Conservation (phyloP, 2,797 vertebrate species). For the Alca torda region DNA sequence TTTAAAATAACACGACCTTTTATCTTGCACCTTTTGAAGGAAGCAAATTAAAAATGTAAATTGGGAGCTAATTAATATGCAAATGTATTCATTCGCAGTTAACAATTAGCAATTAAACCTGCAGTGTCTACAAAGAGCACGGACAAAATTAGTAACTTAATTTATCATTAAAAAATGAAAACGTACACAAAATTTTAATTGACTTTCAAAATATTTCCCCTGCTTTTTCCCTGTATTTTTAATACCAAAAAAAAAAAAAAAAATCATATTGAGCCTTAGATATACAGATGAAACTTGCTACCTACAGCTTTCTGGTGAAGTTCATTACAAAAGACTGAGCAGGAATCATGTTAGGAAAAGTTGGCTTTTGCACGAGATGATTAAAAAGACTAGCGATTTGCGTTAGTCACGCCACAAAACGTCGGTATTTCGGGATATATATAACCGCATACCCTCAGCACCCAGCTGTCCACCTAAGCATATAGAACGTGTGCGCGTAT, state of each 20-base stretch:
- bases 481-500: background rate
- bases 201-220: constrained; percentile 89
- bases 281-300: constrained; percentile 70
- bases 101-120: constrained; percentile 99
- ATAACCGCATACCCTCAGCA: background rate
- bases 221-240: constrained; percentile 80
- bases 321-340: constrained; percentile 69
- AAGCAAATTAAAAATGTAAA: constrained; percentile 99
- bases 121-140: constrained; percentile 99
- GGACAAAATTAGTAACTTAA: constrained; percentile 99
- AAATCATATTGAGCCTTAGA: constrained; percentile 68
- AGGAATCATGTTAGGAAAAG: constrained; percentile 72
- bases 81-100: constrained; percentile 99
- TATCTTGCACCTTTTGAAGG: constrained; percentile 99
- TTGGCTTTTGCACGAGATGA: constrained; percentile 71
- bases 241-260: constrained; percentile 56
- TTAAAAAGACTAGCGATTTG: constrained; percentile 66
- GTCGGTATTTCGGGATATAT: constrained; percentile 44
- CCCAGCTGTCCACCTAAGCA: constrained; percentile 1
- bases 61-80: constrained; percentile 99
- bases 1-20: constrained; percentile 99
- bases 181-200: constrained; percentile 96
- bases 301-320: constrained; percentile 66
- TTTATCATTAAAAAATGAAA: constrained; percentile 99
- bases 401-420: constrained; percentile 52